Base-by-base conservation (phyloP, 2,113 vertebrate species). In the Gambusia affinis region DNA sequence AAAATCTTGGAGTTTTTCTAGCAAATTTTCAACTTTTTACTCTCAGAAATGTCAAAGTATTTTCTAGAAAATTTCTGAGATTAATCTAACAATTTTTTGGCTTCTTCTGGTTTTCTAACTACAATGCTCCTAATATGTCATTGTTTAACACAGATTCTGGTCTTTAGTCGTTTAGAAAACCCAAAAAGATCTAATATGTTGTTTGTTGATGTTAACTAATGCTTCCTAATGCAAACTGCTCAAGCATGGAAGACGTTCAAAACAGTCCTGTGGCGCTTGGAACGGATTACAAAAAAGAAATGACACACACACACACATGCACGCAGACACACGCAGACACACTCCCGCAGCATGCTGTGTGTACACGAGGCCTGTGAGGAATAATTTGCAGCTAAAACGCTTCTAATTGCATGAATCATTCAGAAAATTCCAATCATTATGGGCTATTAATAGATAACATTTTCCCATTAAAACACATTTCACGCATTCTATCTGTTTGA, bases 401-500 rank as follows among this genome's bases (percentile, higher is more conserved):
- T 82, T 91, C 71, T 85, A 84, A 90, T 88, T 88, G 78, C 88
- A 75, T 71, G 80, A 88, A 90, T 91, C 88, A 84, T 82, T 89
- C 81, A 82, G 80, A 89, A 87, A 86, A 82, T 87, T 74, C 63
- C 67, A 87, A 83, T 92, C 80, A 88, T 85, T 79, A 84, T 57
- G 17, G 82, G 65, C 84, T 88, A 85, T 88, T 86, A 85, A 83
- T 81, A 71, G 86, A 81, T 83, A 69, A 67, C 75, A 54, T 71
- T 88, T 86, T 68, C 82, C 72, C 72, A 91, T 90, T 89, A 84
- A 87, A 85, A 86, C 74, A 64, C 76, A 80, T 92, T 90, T 91
- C 83, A 80, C 70, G 72, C 84, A 64, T 82, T 75, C 61, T 4
- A 73, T 67, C 75, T 72, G 14, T 80, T 85, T 76, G 73, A 77